Evolutionary conservation across 2,888 invertebrate genomes (phyloP).

Genomic region (Mythimna loreyi): DNA sequence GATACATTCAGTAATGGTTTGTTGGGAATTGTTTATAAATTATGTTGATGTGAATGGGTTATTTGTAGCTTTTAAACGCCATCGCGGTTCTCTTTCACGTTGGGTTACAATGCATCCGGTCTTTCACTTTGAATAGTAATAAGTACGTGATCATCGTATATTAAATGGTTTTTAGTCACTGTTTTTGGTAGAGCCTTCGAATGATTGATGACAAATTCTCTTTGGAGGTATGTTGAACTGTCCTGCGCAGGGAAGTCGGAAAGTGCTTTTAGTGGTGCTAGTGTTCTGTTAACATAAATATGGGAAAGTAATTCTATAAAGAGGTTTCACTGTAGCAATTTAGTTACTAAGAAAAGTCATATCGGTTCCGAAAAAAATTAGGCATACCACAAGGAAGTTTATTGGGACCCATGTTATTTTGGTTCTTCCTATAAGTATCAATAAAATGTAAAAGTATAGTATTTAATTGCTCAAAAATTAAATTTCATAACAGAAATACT

Average conservation of each 20-base stretch:
- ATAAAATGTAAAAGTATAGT: not conserved
- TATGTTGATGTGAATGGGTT: slow-evolving; percentile 76
- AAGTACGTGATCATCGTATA: slow-evolving; percentile 71
- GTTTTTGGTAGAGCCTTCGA: slow-evolving; percentile 31
- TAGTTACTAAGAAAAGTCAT: not conserved
- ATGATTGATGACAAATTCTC: slow-evolving; percentile 37
- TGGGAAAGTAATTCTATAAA: not conserved
- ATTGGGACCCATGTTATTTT: not conserved
- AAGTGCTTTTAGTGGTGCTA: not conserved
- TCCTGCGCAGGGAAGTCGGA: not conserved
- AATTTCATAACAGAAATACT: too few relatives aligned
- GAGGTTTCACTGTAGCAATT: not conserved
- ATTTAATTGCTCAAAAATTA: not conserved
- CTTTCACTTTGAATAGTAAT: slow-evolving; percentile 76
- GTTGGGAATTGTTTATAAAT: slow-evolving; percentile 77
- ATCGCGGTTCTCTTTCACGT: slow-evolving; percentile 71
- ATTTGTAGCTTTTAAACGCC: slow-evolving; percentile 78
- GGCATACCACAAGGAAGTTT: not conserved
- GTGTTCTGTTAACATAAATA: not conserved
- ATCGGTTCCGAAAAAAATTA: not conserved
- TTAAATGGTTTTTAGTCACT: slow-evolving; percentile 49
- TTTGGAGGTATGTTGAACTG: slow-evolving; percentile 8
- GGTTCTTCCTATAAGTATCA: not conserved
- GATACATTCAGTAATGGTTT: slow-evolving; percentile 70
- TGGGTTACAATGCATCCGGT: slow-evolving; percentile 77